Conservation (phyloP, 1,140 invertebrate genomes). For the Lucilia cuprina region DNA sequence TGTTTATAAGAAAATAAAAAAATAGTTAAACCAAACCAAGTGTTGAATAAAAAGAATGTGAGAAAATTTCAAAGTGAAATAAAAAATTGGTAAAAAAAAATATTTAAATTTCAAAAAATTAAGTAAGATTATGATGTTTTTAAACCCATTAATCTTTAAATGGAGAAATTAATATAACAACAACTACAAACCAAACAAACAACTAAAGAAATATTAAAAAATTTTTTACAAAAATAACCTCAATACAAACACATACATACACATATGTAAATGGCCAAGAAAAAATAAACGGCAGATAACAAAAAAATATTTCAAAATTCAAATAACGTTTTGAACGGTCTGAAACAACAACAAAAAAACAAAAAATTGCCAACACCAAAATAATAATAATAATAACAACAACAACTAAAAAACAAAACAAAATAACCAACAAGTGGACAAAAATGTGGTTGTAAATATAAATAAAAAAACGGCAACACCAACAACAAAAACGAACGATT, state of each 20-base stretch:
- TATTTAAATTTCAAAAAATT: neutral
- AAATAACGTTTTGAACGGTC: slow-evolving; percentile 25
- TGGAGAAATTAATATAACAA: slow-evolving; percentile 24
- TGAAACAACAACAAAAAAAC: neutral
- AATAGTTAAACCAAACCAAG: neutral
- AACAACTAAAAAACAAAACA: neutral
- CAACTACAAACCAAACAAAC: neutral
- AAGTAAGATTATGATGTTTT: neutral
- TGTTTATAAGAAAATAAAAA: neutral
- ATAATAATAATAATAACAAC: neutral
- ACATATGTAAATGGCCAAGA: neutral
- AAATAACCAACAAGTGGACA: slow-evolving; percentile 5
- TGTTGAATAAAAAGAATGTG: neutral
- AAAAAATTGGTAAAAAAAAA: neutral
- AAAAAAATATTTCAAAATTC: slow-evolving; percentile 23
- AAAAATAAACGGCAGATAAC: neutral
- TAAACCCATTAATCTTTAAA: slow-evolving; percentile 22
- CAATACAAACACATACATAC: neutral
- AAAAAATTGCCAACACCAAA: slow-evolving; percentile 20
- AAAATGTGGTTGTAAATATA: neutral
- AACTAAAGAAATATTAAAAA: neutral
- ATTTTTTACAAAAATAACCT: slow-evolving; percentile 27
- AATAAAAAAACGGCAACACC: neutral
- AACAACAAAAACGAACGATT: neutral
- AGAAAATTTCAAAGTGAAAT: neutral